Conservation (phyloP, 2,888 invertebrate species). For the Embidobia sp. region DNA sequence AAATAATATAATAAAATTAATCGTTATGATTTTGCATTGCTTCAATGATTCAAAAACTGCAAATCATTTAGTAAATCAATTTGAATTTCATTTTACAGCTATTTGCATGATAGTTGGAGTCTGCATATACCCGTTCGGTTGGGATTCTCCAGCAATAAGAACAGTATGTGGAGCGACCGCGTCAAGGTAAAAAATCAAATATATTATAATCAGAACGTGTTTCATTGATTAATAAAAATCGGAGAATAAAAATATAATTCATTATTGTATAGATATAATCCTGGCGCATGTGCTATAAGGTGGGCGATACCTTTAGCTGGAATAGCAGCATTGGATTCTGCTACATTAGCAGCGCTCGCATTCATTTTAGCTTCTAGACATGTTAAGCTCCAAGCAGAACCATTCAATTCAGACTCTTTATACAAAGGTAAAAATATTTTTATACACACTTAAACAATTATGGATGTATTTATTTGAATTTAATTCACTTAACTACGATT, state of each 20-base stretch:
- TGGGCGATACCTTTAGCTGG: slow-evolving; percentile 97
- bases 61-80: slow-evolving; percentile 9
- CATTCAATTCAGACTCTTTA: slow-evolving; percentile 85
- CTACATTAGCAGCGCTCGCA: slow-evolving; percentile 93
- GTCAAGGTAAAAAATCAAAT: slow-evolving; percentile 84
- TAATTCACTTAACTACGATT: not conserved
- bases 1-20: too few species aligned
- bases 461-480: slow-evolving; percentile 2
- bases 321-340: slow-evolving; percentile 93
- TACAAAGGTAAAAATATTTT: slow-evolving; percentile 83
- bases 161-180: slow-evolving; percentile 93
- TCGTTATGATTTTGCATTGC: too few species aligned
- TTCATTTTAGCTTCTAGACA: slow-evolving; percentile 96
- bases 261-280: slow-evolving; percentile 78
- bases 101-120: slow-evolving; percentile 93
- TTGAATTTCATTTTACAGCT: slow-evolving; percentile 84
- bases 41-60: too few species aligned
- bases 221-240: not conserved
- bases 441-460: not conserved
- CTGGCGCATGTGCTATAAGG: slow-evolving; percentile 93
- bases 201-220: too few species aligned
- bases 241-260: too few species aligned
- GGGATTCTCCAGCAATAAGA: slow-evolving; percentile 91
- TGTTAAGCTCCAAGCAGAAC: slow-evolving; percentile 91
- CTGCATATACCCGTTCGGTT: slow-evolving; percentile 94